Evolutionary conservation across 2,797 vertebrate genomes (phyloP).

Genomic region (Semotilus atromaculatus): DNA sequence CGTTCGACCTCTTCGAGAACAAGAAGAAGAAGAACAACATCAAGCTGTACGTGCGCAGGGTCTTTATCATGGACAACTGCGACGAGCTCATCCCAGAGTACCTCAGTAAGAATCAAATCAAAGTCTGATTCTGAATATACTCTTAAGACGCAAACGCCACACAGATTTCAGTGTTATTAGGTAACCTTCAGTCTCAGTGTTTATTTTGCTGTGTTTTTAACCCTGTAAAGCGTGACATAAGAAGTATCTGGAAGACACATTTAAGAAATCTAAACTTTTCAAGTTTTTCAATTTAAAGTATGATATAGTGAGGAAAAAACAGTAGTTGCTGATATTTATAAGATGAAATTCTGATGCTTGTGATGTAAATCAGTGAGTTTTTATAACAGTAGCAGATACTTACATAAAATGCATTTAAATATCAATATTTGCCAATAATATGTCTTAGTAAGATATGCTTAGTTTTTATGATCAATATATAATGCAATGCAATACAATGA

Average conservation of each 20-base stretch:
- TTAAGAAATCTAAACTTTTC: no score
- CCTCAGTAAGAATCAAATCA: slow-evolving; percentile 82
- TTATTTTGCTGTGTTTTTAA: neutral
- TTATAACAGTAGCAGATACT: neutral
- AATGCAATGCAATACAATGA: no score
- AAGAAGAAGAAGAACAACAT: slow-evolving; percentile 96
- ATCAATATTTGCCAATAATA: neutral
- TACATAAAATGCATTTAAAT: neutral
- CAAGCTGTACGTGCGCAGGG: slow-evolving; percentile 93
- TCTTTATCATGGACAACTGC: slow-evolving; percentile 99
- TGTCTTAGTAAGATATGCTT: neutral
- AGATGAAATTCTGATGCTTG: no score
- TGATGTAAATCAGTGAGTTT: neutral
- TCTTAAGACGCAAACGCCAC: neutral
- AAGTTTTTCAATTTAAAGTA: neutral
- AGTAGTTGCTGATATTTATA: neutral
- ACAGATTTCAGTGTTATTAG: neutral
- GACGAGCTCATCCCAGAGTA: slow-evolving; percentile 97
- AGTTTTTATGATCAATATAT: neutral
- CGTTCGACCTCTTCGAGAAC: slow-evolving; percentile 93
- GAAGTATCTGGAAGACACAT: no score
- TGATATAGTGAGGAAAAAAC: no score
- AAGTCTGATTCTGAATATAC: neutral
- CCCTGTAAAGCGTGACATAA: neutral
- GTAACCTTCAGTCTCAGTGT: neutral